Conservation (phyloP, 2,888 invertebrate species). For the Adelognathus sp. region DNA sequence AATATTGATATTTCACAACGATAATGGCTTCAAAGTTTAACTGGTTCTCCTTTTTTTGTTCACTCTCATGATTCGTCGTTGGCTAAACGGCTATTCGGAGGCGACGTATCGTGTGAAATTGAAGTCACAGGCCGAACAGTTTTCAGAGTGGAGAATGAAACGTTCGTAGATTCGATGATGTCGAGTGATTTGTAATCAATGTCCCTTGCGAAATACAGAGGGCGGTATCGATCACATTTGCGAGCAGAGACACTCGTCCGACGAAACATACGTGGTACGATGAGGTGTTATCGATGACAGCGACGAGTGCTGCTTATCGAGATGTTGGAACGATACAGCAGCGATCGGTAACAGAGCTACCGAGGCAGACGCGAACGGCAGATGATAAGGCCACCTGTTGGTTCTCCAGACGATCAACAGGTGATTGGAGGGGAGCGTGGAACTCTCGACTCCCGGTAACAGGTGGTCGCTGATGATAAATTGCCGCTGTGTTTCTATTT, state of each 20-base stretch:
- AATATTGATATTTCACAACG: conserved; percentile 55
- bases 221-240: not conserved
- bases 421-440: not conserved
- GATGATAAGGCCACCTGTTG: not conserved
- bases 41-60: not conserved
- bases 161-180: not conserved
- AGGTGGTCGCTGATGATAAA: not conserved
- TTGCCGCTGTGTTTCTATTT: not conserved
- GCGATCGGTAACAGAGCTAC: conserved; percentile 32
- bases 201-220: not conserved
- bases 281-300: not conserved
- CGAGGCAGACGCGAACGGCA: not conserved
- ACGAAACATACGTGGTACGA: not conserved
- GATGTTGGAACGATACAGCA: not conserved
- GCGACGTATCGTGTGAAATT: not conserved
- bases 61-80: not conserved
- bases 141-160: not conserved
- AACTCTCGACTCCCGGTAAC: not conserved
- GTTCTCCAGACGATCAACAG: conserved; percentile 3
- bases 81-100: not conserved
- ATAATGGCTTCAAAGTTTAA: conserved; percentile 21
- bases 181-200: not conserved
- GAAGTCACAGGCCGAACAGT: not conserved
- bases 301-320: not conserved
- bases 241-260: not conserved